Evolutionary conservation across 2,888 invertebrate species (phyloP), one percentile per base, ranked within the genome.

Genomic region (Gastracanthus pulcherrimus): DNA sequence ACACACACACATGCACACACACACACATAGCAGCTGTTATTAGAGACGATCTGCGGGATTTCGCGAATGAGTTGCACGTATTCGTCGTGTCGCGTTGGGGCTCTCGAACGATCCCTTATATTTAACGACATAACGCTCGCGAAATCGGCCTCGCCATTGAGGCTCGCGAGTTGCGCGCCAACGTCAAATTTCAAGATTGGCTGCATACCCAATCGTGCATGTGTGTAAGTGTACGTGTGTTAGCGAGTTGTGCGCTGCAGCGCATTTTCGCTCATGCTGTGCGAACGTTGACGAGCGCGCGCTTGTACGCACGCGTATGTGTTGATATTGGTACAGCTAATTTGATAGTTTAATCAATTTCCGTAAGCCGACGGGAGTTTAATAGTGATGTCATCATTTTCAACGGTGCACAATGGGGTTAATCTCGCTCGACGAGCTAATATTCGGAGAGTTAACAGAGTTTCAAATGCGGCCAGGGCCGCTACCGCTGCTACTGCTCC

Each of bases 331-430:
- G 90, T 88, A 87, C 85, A 90, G 90, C 91, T 91, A 91, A 91
- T 91, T 90, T 91, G 90, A 91, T 91, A 91, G 91, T 91, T 91
- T 91, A 91, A 91, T 91, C 90, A 91, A 91, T 91, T 91, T 91
- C 90, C 91, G 89, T 26, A 75, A 76, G 66, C 89, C 89, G 89
- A 89, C 90, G 89, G 90, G 89, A 90, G 90, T 91, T 91, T 90
- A 91, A 91, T 91, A 88, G 90, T 89, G 90, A 91, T 89, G 91
- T 91, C 91, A 91, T 91, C 90, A 90, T 90, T 91, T 90, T 89
- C 91, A 90, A 89, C 90, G 88, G 87, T 85, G 87, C 89, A 90
- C 90, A 91, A 90, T 89, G 87, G 89, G 89, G 88, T 90, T 90
- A 91, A 91, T 91, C 90, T 89, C 89, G 89, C 90, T 90, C 90